phyloP scores from a whole-genome alignment of 53 echinoderm and acorn worm species.

The Actinopyga echinites region DNA sequence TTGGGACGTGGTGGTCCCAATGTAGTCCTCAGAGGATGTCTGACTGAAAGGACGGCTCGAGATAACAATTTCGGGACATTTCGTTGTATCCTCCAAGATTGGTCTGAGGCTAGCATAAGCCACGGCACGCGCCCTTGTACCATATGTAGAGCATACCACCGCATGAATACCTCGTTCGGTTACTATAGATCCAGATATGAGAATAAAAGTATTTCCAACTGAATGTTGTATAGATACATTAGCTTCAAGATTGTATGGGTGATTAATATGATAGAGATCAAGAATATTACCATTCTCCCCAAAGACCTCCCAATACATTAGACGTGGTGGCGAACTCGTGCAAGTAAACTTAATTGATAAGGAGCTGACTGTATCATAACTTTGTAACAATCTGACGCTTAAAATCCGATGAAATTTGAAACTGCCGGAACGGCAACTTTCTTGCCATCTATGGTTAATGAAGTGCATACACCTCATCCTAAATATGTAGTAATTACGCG shows the following conservation, averaged over 20 bases:
- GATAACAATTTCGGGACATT: background rate
- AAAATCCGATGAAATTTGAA: background rate
- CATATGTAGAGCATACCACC: conserved; percentile 5
- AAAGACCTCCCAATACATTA: background rate
- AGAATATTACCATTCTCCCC: background rate
- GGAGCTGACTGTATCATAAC: no score
- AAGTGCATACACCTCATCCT: no score
- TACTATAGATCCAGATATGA: no score
- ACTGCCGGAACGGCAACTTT: no score
- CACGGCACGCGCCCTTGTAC: background rate
- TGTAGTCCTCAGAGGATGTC: no score
- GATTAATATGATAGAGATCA: background rate
- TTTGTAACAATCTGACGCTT: background rate
- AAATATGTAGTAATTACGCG: no score
- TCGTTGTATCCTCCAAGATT: background rate
- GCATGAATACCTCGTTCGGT: background rate
- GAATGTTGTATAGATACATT: background rate
- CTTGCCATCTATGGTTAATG: no score
- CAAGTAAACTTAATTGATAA: background rate
- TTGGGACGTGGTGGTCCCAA: no score
- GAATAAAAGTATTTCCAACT: background rate
- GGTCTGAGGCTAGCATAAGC: background rate
- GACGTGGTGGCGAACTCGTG: background rate
- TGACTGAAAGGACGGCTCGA: background rate
- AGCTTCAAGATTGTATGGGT: background rate